Base-by-base conservation (phyloP, 2,888 invertebrate genomes). In the Synanthedon andrenaeformis region DNA sequence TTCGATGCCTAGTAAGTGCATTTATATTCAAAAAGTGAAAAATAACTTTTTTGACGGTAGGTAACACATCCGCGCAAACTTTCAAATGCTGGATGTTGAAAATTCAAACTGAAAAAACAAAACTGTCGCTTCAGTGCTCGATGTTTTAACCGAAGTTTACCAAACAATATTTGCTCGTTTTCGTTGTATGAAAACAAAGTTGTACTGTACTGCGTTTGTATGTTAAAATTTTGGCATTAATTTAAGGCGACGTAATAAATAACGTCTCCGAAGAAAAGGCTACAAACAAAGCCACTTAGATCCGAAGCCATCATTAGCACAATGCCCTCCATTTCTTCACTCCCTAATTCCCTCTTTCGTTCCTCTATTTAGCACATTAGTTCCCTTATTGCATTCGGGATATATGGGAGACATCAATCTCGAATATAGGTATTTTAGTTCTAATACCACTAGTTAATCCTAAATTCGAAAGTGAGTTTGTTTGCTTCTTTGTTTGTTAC, bases 251-350 rank as follows among this genome's bases (percentile, higher is more conserved):
- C 54, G 65, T 62, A 68, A 72, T 76, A 75, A 74, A 74, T 74
- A 66, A 75, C 69, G 66, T 67, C 62, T 56, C 60, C 61, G 58
- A 49, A 28, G 50, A 73, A 72, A 72, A 69, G 67, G 68, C 66
- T 62, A 70, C 70, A 70, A 77, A 75, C 74, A 76, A 76, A 71
- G 66, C 71, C 72, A 70, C 74, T 74, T 68, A 66, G 65, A 64
- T 65, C 59, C 62, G 58, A 59, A 60, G 66, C 66, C 63, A 66
- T 75, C 70, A 73, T 72, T 69, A 71, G 62, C 42, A 48, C 52
- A 42, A 23, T 41, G 49, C 42, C 52, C 53, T 55, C 42, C 49
- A 50, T 48, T 51, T 51, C 51, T 51, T 41, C 11, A 52, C 56
- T 41, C 54, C 49, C 48, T 45, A 52, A 56, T 54, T 42, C 49